phyloP scores from a whole-genome alignment of 2,888 invertebrate species.

The Muschampia plurimacula region DNA sequence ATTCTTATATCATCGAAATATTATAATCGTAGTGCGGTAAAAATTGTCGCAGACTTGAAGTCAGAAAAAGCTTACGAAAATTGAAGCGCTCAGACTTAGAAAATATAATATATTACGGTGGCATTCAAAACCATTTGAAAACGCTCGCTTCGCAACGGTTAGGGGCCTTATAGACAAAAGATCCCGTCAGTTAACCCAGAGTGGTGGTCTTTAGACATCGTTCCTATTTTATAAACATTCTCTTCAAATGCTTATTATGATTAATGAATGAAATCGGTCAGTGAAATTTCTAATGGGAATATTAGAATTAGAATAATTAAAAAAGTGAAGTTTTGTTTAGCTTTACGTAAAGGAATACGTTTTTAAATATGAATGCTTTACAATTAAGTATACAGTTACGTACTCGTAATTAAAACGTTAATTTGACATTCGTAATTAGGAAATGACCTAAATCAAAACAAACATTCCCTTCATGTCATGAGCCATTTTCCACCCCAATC shows the following conservation, averaged over 20 bases:
- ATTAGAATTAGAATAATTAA: background rate
- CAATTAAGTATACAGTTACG: background rate
- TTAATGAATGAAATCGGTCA: conserved; percentile 6
- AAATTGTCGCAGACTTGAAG: background rate
- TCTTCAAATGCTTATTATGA: conserved; percentile 2
- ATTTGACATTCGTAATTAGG: too few species aligned
- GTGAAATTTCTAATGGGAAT: background rate
- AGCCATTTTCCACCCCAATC: background rate
- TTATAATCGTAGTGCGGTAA: too few species aligned
- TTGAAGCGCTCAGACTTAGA: background rate
- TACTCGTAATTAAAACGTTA: background rate
- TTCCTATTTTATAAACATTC: conserved; percentile 1
- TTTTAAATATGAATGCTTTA: background rate
- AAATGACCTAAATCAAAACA: too few species aligned
- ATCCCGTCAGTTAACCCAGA: background rate
- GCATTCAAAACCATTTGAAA: conserved; percentile 1
- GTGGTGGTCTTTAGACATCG: background rate
- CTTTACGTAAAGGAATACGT: background rate
- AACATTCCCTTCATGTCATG: too few species aligned
- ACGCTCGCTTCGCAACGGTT: background rate
- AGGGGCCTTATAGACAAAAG: conserved; percentile 1
- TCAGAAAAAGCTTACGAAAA: background rate
- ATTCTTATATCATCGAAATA: too few species aligned
- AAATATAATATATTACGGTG: conserved; percentile 4
- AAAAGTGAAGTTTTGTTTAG: background rate